Base-by-base conservation (phyloP, 2,888 invertebrate species). In the Hermodice carunculata region DNA sequence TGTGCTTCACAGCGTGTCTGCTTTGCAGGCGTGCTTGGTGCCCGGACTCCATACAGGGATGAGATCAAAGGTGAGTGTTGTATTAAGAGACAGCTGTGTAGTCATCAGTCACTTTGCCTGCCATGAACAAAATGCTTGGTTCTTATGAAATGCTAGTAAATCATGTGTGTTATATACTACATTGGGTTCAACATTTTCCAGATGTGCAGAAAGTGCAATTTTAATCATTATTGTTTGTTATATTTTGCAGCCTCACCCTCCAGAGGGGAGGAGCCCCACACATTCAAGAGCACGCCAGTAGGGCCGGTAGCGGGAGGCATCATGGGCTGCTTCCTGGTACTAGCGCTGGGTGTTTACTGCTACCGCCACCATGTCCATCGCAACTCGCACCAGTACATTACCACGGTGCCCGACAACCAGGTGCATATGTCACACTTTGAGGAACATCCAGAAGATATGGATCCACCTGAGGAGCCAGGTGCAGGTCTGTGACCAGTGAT, bases 281-380 rank as follows among this genome's bases (percentile, higher is more conserved):
- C 74, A 2, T 69, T 77, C 17, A 81, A 82, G 72, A 81, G 78
- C 63, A 83, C 94, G 0, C 93, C 94, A 0, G 92, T 95, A 32
- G 94, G 95, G 0, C 94, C 95, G 0, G 92, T 95, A 44, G 92
- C 93, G 11, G 95, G 94, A 5, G 94, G 93, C 53, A 91, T 95
- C 65, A 90, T 95, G 65, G 93, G 93, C 19, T 90, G 94, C 58
- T 92, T 93, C 78, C 87, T 95, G 75, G 90, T 95, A 11, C 88
- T 95, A 71, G 93, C 93, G 0, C 89, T 95, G 59, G 92, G 92
- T 11, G 91, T 94, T 67, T 94, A 95, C 83, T 95, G 95, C 84
- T 84, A 84, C 70, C 89, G 93, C 34, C 92, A 87, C 62, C 87
- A 87, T 54, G 82, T 86, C 4, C 81, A 84, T 63, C 80, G 85